Evolutionary conservation across 2,113 vertebrate species (phyloP).

Genomic region (Hypomesus transpacificus): DNA sequence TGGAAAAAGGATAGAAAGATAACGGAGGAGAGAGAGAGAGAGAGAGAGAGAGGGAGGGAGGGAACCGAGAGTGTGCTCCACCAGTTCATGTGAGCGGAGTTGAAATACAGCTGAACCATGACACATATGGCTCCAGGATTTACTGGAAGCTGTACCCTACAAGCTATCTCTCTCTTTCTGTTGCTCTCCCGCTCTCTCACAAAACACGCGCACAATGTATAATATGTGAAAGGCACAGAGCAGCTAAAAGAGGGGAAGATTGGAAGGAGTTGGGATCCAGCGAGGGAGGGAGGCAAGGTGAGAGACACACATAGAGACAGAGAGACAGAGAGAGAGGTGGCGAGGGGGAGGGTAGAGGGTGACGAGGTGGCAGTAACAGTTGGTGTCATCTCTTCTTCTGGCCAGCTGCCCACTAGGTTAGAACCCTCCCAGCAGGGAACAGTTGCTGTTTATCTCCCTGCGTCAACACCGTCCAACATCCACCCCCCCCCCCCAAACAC

Average conservation of each 20-base stretch:
- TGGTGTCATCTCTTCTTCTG: conserved; percentile 64
- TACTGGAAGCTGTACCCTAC: conserved; percentile 19
- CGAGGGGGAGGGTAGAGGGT: conserved; percentile 31
- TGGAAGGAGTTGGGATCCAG: not conserved
- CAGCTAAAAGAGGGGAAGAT: not conserved
- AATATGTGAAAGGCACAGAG: not conserved
- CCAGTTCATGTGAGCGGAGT: conserved; percentile 31
- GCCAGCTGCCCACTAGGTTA: conserved; percentile 62
- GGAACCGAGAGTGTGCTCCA: not conserved
- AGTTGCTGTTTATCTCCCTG: conserved; percentile 57
- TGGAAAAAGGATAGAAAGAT: conserved; percentile 28
- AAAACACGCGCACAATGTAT: not conserved
- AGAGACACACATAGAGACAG: not conserved
- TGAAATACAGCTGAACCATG: conserved; percentile 19
- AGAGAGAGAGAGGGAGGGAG: conserved; percentile 14
- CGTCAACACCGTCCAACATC: not conserved
- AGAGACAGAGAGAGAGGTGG: not conserved
- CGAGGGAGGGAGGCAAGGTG: not conserved
- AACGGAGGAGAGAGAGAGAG: not conserved
- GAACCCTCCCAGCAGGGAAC: conserved; percentile 48
- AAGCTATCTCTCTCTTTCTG: too few species aligned
- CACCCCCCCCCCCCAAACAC: not conserved
- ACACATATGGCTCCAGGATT: conserved; percentile 33
- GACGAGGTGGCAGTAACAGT: conserved; percentile 61
- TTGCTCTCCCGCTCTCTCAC: not conserved